These are phyloP conservation scores for Petrocephalus schoutedeni DNA, from an alignment of 2,797 vertebrate species.

Conservation along the genomic window DNA sequence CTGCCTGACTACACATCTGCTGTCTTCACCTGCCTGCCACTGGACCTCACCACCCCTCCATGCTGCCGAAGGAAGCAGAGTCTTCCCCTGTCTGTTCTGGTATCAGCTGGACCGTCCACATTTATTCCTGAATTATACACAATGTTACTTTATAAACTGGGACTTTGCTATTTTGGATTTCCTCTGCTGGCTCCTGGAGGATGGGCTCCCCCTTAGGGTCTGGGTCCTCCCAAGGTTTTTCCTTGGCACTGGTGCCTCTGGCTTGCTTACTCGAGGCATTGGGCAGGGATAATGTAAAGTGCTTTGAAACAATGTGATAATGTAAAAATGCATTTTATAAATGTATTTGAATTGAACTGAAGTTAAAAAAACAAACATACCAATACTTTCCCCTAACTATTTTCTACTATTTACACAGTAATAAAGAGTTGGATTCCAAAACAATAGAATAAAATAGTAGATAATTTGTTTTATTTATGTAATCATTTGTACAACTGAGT, in stretches of 20 bases:
- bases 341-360: neutral
- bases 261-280: too few species aligned
- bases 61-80: neutral
- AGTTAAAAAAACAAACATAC: neutral
- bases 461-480: neutral
- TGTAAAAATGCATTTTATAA: neutral
- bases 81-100: neutral
- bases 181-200: neutral
- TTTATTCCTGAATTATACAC: neutral
- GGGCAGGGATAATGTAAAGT: neutral
- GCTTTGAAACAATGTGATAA: neutral
- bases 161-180: neutral
- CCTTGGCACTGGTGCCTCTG: too few species aligned
- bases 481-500: neutral
- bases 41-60: neutral
- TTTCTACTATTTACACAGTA: neutral
- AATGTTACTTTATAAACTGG: neutral
- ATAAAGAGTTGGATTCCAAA: neutral
- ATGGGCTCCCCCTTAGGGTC: neutral
- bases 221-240: neutral
- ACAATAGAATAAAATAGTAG: neutral
- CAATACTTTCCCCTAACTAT: neutral
- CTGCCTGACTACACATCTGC: neutral
- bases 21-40: neutral
- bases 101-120: neutral